Percentiles rank a stretch among this genome's conserved stretches.
Conservation (phyloP, 2,888 invertebrate genomes). For the Erpobdella octoculata region DNA sequence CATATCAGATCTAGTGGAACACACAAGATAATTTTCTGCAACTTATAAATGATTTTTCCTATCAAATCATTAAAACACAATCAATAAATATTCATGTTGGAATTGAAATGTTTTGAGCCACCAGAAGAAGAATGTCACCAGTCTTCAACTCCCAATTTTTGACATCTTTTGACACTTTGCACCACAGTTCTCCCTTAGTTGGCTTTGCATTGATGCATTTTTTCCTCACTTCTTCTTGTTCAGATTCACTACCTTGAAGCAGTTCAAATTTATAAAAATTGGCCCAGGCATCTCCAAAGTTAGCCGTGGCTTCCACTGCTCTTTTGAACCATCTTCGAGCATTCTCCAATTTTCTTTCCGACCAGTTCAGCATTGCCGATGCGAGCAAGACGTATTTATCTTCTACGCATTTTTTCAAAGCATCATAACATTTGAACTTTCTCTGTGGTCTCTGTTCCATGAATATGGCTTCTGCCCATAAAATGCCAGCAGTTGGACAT, state of each 20-base stretch:
- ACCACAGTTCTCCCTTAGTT: slow-evolving; percentile 93
- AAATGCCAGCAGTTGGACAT: slow-evolving; percentile 68
- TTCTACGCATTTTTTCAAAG: slow-evolving; percentile 87
- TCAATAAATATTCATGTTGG: no score
- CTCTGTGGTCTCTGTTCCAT: slow-evolving; percentile 89
- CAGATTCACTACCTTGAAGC: slow-evolving; percentile 75
- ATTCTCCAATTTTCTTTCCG: slow-evolving; percentile 78
- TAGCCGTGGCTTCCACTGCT: slow-evolving; percentile 91
- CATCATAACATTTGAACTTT: slow-evolving; percentile 93
- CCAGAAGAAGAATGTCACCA: slow-evolving; percentile 73
- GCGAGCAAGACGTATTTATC: slow-evolving; percentile 89
- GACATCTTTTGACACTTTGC: slow-evolving; percentile 81
- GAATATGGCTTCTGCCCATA: slow-evolving; percentile 97
- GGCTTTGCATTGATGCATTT: slow-evolving; percentile 85
- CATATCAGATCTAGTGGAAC: no score
- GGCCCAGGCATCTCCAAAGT: slow-evolving; percentile 92
- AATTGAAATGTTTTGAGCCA: slow-evolving; percentile 71
- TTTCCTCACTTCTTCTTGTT: slow-evolving; percentile 75
- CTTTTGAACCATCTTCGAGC: slow-evolving; percentile 95
- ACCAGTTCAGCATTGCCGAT: slow-evolving; percentile 90
- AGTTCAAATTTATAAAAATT: slow-evolving; percentile 92
- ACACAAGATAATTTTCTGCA: no score
- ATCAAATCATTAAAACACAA: no score
- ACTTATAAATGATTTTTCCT: no score
- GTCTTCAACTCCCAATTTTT: slow-evolving; percentile 83